These are phyloP conservation scores for Sebastes trivittatus DNA, from an alignment of 2,797 vertebrate genomes.

Conservation along the genomic window DNA sequence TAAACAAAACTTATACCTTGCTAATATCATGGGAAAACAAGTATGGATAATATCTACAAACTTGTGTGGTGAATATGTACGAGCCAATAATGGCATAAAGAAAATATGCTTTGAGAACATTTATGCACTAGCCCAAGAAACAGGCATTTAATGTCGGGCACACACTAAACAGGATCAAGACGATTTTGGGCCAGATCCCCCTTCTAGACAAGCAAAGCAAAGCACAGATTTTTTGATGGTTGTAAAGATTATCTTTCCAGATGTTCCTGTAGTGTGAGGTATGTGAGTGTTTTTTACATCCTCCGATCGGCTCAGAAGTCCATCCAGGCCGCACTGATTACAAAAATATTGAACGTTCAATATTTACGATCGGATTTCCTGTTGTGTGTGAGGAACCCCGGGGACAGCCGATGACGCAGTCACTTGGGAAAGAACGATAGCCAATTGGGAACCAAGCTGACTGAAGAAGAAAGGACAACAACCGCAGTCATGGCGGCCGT, in stretches of 20 bases:
- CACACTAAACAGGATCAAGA: too few relatives aligned
- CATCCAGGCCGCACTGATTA: neutral
- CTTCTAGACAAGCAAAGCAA: too few relatives aligned
- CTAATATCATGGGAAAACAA: neutral
- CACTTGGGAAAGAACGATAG: too few relatives aligned
- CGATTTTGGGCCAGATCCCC: neutral
- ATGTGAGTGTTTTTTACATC: neutral
- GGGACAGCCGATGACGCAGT: too few relatives aligned
- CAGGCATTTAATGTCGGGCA: neutral
- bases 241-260: neutral
- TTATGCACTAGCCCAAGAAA: neutral
- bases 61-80: neutral
- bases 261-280: neutral
- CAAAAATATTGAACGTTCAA: neutral
- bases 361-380: neutral
- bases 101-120: neutral
- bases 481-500: neutral
- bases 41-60: neutral
- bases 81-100: neutral
- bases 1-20: neutral
- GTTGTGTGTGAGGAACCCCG: neutral
- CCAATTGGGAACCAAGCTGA: too few relatives aligned
- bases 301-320: neutral
- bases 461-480: too few relatives aligned
- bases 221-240: neutral